Evolutionary conservation across 2,797 vertebrate species (phyloP), one percentile per base, ranked within the genome.

Genomic region (Acipenser ruthenus): DNA sequence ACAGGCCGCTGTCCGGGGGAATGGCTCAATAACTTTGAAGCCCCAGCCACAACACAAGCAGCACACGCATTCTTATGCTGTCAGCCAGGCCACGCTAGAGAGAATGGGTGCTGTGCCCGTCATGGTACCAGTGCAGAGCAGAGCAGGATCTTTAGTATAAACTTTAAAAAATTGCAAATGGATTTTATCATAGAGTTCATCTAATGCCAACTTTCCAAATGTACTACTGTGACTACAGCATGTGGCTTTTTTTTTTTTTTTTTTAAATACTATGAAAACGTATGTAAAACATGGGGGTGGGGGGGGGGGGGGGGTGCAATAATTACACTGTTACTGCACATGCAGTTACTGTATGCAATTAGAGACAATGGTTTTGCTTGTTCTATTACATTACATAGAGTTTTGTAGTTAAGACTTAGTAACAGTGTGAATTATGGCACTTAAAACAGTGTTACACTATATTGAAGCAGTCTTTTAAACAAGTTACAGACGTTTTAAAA

Each of bases 71-170:
- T 94, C 94, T 60, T 95, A 93, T 1, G 93, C 94, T 0, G 82
- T 98, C 72, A 98, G 95, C 82, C 95, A 98, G 80, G 94, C 95
- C 64, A 92, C 92, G 0, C 84, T 98, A 84, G 95, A 98, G 85
- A 86, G 95, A 62, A 96, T 98, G 51, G 96, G 97, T 18, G 97
- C 93, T 0, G 91, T 98, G 59, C 95, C 97, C 0, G 95, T 99
- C 70, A 97, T 99, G 97, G 93, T 99, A 75, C 95, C 97, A 0
- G 94, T 95, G 23, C 96, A 99, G 86, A 98, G 90, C 87, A 88
- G 95, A 77, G 95, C 96, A 0, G 96, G 97, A 49, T 99, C 97
- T 4, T 87, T 99, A 66, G 95, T 98, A 75, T 98, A 90, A 76
- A 63, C 56, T 37, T 68, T 84, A 15, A 4, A 1, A 13, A 47